phyloP scores from a whole-genome alignment of 2,888 invertebrate genomes.

The Agrochola circellaris region DNA sequence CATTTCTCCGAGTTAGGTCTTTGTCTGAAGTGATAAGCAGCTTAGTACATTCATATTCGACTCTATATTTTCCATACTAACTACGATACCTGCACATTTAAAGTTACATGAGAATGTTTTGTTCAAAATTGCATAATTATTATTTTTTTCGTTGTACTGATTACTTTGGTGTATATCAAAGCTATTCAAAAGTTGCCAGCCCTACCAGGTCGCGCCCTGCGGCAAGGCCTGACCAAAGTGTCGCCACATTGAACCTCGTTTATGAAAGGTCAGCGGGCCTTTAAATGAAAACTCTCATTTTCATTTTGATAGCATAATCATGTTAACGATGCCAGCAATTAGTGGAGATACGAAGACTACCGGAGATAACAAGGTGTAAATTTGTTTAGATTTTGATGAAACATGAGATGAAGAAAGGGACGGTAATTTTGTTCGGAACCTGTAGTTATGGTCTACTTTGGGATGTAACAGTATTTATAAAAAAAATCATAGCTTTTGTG shows the following conservation, averaged over 20 bases:
- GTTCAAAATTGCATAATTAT: not conserved
- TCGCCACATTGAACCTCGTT: constrained; percentile 70
- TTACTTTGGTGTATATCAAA: not conserved
- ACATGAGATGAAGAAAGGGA: constrained; percentile 7
- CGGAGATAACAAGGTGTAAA: constrained; percentile 43
- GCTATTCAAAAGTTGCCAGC: constrained; percentile 43
- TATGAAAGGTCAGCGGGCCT: constrained; percentile 73
- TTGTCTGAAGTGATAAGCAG: constrained; percentile 61
- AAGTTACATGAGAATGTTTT: not conserved
- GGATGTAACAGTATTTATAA: not conserved
- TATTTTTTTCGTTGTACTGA: no score
- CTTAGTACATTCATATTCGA: constrained; percentile 23
- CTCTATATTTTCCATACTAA: not conserved
- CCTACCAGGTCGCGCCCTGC: constrained; percentile 64
- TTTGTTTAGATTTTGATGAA: constrained; percentile 47
- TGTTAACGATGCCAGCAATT: constrained; percentile 65
- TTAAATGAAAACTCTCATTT: constrained; percentile 73
- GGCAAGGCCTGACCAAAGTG: constrained; percentile 76
- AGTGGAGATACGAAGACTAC: constrained; percentile 51
- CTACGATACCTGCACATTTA: not conserved
- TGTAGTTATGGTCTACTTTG: not conserved
- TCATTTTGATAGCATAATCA: constrained; percentile 69
- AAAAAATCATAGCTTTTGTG: not conserved
- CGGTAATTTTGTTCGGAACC: not conserved
- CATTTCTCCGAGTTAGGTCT: constrained; percentile 53